These are phyloP conservation scores for Thripadectes ignobilis DNA, from an alignment of 2,797 vertebrate genomes.

Conservation along the genomic window DNA sequence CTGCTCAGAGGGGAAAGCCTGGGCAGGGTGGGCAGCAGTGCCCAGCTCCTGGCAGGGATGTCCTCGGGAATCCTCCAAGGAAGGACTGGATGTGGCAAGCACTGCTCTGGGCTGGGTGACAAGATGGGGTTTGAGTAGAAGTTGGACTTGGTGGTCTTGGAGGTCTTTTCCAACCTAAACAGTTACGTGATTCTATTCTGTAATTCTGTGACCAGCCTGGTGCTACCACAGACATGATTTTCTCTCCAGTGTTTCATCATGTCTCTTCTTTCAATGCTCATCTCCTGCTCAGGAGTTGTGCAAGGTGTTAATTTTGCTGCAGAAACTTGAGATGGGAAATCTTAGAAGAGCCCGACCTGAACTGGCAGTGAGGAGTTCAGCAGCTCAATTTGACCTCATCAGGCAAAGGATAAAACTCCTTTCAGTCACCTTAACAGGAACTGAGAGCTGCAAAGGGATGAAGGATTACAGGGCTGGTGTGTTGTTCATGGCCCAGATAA, in stretches of 20 bases:
- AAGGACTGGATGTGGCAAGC: neutral
- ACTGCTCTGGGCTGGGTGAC: neutral
- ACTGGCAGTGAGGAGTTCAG: neutral
- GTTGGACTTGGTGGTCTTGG: neutral
- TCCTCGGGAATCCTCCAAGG: neutral
- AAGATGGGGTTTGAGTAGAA: neutral
- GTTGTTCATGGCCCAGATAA: neutral
- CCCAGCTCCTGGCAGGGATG: neutral
- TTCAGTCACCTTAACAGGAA: neutral
- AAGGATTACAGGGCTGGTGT: neutral
- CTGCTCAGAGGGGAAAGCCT: neutral
- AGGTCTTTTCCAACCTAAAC: neutral
- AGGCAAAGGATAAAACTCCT: neutral
- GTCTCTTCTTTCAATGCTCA: neutral
- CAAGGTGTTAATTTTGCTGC: neutral
- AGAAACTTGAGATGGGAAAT: neutral
- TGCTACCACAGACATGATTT: rapidly evolving
- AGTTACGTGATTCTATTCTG: neutral
- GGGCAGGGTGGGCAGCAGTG: neutral
- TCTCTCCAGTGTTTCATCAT: neutral
- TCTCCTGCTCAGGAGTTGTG: neutral
- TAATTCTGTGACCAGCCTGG: neutral
- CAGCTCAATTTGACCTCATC: neutral
- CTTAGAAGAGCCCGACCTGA: neutral
- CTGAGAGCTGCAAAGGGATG: neutral